These are phyloP conservation scores for Lordiphosa stackelbergi DNA, from an alignment of 1,140 invertebrate species.

Conservation along the genomic window DNA sequence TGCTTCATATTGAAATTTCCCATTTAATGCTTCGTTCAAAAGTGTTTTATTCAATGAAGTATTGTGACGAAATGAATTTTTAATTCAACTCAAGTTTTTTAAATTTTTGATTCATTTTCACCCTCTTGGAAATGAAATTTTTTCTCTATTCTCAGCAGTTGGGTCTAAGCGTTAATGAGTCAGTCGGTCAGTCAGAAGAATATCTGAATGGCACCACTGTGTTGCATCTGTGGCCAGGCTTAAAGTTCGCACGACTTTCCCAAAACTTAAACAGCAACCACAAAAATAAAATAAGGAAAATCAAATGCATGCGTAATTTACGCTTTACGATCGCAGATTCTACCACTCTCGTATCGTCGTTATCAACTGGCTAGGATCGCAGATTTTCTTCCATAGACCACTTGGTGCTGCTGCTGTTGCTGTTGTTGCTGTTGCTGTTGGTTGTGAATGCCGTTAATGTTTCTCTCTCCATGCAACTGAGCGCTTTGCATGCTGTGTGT, in stretches of 20 bases:
- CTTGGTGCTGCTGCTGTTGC: not conserved
- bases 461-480: slow-evolving; percentile 19
- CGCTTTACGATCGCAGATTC: slow-evolving; percentile 59
- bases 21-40: no score
- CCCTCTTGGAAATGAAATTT: no score
- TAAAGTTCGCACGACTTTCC: slow-evolving; percentile 55
- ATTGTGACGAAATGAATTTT: no score
- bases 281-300: slow-evolving; percentile 13
- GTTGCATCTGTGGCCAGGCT: slow-evolving; percentile 10
- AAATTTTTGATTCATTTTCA: no score
- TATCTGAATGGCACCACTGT: not conserved
- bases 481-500: slow-evolving; percentile 63
- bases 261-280: not conserved
- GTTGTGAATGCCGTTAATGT: not conserved
- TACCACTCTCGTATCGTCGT: slow-evolving; percentile 31
- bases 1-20: no score
- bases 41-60: no score
- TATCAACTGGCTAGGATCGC: slow-evolving; percentile 32
- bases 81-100: no score
- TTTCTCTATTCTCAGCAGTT: no score
- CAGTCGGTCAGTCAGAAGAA: no score
- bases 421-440: not conserved
- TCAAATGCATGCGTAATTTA: slow-evolving; percentile 49
- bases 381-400: slow-evolving; percentile 10
- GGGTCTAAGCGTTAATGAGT: no score